Evolutionary conservation across 2,113 vertebrate genomes (phyloP).

Genomic region (Ochotona curzoniae): DNA sequence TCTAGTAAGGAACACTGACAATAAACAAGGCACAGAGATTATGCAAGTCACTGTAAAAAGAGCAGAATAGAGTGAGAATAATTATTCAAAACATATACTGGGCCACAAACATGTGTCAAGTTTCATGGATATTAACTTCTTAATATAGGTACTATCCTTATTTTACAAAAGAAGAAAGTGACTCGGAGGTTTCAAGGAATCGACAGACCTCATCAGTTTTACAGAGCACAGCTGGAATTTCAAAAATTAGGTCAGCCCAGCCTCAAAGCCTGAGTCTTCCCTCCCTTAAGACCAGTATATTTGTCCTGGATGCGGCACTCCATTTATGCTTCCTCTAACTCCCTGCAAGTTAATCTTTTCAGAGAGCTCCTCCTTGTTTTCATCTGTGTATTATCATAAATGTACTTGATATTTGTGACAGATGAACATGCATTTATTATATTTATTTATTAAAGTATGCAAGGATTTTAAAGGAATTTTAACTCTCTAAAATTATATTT

Average conservation of each 20-base stretch:
- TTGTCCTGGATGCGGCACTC: neutral
- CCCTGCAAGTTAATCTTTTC: neutral
- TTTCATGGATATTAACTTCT: neutral
- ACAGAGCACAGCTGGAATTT: neutral
- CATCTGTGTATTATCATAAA: neutral
- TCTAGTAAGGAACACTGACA: neutral
- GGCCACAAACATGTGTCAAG: neutral
- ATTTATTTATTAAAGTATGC: neutral
- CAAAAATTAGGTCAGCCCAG: neutral
- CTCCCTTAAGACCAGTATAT: neutral
- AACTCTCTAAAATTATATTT: conserved; percentile 12
- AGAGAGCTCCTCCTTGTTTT: neutral
- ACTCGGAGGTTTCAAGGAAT: neutral
- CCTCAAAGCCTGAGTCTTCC: neutral
- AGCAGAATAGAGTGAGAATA: neutral
- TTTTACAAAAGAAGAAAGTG: neutral
- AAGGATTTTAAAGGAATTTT: neutral
- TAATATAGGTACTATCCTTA: neutral
- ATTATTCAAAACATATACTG: neutral
- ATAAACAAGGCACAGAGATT: neutral
- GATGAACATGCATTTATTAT: neutral
- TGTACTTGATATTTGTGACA: neutral
- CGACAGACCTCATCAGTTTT: neutral
- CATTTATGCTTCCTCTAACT: neutral
- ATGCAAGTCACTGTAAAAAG: neutral